Base-by-base conservation (phyloP, 2,797 vertebrate genomes). In the Morelia viridis region DNA sequence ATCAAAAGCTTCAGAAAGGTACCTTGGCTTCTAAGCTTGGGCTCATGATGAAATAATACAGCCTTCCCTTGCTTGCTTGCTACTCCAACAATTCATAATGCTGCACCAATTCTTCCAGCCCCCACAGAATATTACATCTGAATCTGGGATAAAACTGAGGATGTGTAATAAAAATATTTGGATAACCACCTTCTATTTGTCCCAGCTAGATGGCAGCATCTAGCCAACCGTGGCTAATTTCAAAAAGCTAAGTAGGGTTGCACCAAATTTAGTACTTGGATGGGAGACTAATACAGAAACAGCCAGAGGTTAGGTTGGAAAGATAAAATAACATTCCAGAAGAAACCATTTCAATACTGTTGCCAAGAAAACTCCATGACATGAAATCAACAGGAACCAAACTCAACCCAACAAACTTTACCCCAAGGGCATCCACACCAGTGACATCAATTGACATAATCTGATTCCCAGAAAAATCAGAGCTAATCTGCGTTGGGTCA, bases 1-100 rank as follows among this genome's bases (percentile, higher is more conserved):
- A 91, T 90, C 60, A 88, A 91, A 92, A 88, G 12, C 88, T 68
- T 26, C 88, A 91, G 56, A 3, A 80, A 92, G 60, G 91, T 90
- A 1, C 86, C 7, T 4, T 0, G 0, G 90, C 85, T 93, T 93
- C 91, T 88, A 64, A 93, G 86, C 35, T 62, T 92, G 90, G 60
- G 28, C 58, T 35, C 17, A 76, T 86, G 90, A 68, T 87, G 64
- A 56, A 64, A 26, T 86, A 31, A 91, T 26, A 88, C 53, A 61
- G 68, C 57, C 12, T 64, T 10, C 0, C 53, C 35, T 24, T 60
- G 90, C 62, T 58, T 65, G 28, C 71, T 88, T 26, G 17, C 85
- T 60, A 31, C 46, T 87, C 62, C 31, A 22, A 31, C 60, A 68
- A 83, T 90, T 62, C 85, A 85, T 31, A 65, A 11, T 50, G 53